phyloP scores from a whole-genome alignment of 92 coral and sea anemone genomes.

The Plumapathes pennacea region DNA sequence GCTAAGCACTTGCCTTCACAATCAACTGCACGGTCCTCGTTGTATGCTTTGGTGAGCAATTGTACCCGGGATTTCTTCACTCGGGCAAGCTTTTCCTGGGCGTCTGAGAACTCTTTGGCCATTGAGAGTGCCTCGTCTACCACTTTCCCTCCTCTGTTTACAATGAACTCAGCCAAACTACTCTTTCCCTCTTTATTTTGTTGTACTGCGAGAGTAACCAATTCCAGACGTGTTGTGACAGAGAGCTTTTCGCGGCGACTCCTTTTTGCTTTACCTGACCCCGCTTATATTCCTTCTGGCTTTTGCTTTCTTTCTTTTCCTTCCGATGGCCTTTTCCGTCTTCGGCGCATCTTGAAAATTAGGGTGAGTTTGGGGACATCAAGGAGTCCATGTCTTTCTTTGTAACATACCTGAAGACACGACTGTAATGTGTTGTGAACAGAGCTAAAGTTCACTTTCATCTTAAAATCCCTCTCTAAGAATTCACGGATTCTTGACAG shows the following conservation, averaged over 20 bases:
- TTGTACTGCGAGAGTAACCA: slow-evolving; percentile 8
- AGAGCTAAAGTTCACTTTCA: too few relatives aligned
- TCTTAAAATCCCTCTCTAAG: too few relatives aligned
- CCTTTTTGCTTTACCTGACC: too few relatives aligned
- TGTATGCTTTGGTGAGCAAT: neutral
- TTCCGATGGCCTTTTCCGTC: too few relatives aligned
- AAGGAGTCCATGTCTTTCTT: too few relatives aligned
- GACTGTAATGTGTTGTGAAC: too few relatives aligned
- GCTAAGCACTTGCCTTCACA: slow-evolving; percentile 21
- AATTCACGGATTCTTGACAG: too few relatives aligned
- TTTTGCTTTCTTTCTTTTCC: too few relatives aligned
- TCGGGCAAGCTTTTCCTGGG: slow-evolving; percentile 11
- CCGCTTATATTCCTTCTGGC: too few relatives aligned
- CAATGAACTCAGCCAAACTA: slow-evolving; percentile 35
- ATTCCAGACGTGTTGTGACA: slow-evolving; percentile 14
- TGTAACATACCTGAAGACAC: too few relatives aligned
- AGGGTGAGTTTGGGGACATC: too few relatives aligned
- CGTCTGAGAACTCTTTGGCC: slow-evolving; percentile 24
- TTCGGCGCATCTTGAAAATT: too few relatives aligned
- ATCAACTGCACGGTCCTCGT: slow-evolving; percentile 1
- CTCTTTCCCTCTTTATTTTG: slow-evolving; percentile 12
- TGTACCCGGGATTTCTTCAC: slow-evolving; percentile 9
- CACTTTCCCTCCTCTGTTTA: slow-evolving; percentile 19
- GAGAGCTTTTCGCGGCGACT: slow-evolving; percentile 9
- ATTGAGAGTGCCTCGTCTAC: slow-evolving; percentile 32